phyloP scores from a whole-genome alignment of 2,888 invertebrate species.

The Diadromus collaris region DNA sequence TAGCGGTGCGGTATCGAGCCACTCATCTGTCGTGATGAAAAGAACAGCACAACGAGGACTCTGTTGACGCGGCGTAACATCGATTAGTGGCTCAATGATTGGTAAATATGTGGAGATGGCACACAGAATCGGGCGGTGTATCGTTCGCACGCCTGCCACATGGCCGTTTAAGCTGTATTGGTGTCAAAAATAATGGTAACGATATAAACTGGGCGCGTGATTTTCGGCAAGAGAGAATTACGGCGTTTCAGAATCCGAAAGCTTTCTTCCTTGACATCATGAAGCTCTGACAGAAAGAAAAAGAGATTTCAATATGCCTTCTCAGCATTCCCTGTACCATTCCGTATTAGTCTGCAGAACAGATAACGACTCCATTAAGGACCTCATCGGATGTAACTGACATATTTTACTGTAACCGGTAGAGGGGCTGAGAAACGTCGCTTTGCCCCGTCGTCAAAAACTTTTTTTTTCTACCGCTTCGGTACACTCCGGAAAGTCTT shows the following conservation, averaged over 20 bases:
- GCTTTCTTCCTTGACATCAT: neutral
- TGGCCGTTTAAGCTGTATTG: neutral
- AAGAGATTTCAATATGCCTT: conserved; percentile 49
- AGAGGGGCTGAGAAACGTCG: conserved; percentile 34
- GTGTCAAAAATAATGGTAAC: neutral
- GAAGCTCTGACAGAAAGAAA: neutral
- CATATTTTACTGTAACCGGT: conserved; percentile 49
- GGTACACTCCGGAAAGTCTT: conserved; percentile 4
- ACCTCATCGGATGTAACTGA: conserved; percentile 59
- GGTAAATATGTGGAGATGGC: conserved; percentile 14
- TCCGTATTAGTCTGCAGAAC: conserved; percentile 48
- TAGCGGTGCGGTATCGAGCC: conserved; percentile 2
- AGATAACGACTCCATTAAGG: conserved; percentile 60
- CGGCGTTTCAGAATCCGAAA: neutral
- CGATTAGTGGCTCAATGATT: conserved; percentile 33
- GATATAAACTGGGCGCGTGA: neutral
- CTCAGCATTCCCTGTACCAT: conserved; percentile 58
- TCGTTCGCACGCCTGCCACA: neutral
- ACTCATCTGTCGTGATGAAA: conserved; percentile 38
- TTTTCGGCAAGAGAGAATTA: conserved; percentile 13
- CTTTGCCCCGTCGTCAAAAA: neutral
- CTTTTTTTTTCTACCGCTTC: conserved; percentile 26
- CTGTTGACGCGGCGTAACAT: conserved; percentile 21
- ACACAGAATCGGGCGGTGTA: neutral
- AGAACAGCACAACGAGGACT: neutral